phyloP scores from a whole-genome alignment of 2,113 vertebrate genomes.

The Dipodomys merriami region DNA sequence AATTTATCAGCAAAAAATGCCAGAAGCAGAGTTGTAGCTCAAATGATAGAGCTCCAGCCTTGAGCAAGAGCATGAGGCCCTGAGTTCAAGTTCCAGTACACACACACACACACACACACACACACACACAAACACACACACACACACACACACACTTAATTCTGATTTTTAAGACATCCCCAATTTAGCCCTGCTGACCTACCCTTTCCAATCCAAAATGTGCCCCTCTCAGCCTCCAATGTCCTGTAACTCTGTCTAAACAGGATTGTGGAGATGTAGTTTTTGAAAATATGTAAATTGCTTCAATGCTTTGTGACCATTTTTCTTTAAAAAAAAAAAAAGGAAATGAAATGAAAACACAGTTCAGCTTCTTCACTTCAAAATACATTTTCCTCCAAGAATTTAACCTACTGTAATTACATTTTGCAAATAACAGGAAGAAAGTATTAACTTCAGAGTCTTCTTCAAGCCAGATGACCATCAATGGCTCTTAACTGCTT shows the following conservation, averaged over 20 bases:
- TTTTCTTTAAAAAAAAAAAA: neutral
- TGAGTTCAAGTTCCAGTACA: no score
- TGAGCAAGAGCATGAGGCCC: no score
- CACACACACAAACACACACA: no score
- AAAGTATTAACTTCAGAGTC: slow-evolving; percentile 8
- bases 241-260: neutral
- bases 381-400: slow-evolving; percentile 4
- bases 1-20: no score
- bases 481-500: neutral
- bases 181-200: neutral
- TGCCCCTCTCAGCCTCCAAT: neutral
- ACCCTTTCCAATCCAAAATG: neutral
- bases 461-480: neutral
- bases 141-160: no score
- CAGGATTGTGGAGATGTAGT: neutral
- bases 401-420: neutral
- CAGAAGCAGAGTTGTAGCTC: no score
- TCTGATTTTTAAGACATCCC: neutral
- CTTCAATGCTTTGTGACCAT: slow-evolving; percentile 8
- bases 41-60: no score
- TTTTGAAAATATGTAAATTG: slow-evolving; percentile 1
- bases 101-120: no score
- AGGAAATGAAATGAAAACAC: neutral
- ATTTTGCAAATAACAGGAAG: slow-evolving; percentile 7
- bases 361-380: slow-evolving; percentile 13